Evolutionary conservation across 2,113 vertebrate species (phyloP).

Genomic region (Nanorana parkeri): DNA sequence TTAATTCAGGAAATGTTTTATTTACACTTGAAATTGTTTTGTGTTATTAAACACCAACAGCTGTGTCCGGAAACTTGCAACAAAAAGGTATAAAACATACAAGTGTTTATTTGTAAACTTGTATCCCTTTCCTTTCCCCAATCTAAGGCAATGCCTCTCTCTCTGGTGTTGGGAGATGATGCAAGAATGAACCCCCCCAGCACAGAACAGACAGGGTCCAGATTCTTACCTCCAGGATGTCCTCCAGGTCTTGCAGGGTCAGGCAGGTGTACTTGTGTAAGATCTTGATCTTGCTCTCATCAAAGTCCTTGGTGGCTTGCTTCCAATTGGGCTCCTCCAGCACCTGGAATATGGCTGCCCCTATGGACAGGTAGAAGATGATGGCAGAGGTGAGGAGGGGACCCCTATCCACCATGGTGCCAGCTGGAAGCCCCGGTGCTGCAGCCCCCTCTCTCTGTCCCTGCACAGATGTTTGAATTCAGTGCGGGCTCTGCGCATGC

Average conservation of each 20-base stretch:
- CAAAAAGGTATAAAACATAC: no score
- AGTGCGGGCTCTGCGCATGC: constrained; percentile 68
- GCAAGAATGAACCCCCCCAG: no score
- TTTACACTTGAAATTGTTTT: no score
- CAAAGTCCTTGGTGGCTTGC: constrained; percentile 77
- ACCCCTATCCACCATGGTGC: constrained; percentile 93
- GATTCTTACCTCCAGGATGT: constrained; percentile 86
- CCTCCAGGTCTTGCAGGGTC: constrained; percentile 82
- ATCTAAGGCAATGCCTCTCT: no score
- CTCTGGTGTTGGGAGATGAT: no score
- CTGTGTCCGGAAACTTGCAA: no score
- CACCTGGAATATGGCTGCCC: constrained; percentile 97
- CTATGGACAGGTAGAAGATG: constrained; percentile 98
- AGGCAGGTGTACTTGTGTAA: constrained; percentile 87
- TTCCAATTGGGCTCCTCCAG: constrained; percentile 95
- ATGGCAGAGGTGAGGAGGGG: constrained; percentile 95
- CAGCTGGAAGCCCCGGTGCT: constrained; percentile 33
- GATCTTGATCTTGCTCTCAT: constrained; percentile 77
- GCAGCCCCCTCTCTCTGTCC: not conserved
- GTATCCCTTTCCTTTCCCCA: no score
- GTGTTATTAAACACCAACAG: no score
- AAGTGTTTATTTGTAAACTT: no score
- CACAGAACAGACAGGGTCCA: no score
- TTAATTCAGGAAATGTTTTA: no score
- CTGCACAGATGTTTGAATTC: constrained; percentile 68